Evolutionary conservation across 2,797 vertebrate species (phyloP), one percentile per base, ranked within the genome.

Genomic region (Discoglossus pictus): DNA sequence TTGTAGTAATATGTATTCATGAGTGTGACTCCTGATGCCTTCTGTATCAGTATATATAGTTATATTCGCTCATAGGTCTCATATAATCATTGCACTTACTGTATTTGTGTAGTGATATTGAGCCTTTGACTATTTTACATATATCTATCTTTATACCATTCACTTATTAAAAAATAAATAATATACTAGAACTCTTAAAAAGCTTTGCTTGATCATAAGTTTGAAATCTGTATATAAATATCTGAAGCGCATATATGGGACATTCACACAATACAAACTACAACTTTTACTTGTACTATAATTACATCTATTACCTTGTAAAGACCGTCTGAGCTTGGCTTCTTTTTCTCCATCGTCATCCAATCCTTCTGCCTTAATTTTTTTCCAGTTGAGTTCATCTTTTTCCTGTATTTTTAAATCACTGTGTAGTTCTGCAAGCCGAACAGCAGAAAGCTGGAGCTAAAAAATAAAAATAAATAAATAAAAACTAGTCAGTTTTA

Each of bases 371-470:
- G 88, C 90, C 74, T 97, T 98, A 52, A 91, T 52, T 55, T 98
- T 98, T 75, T 99, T 99, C 95, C 95, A 98, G 82, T 86, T 91
- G 31, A 98, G 83, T 72, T 99, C 96, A 6, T 98, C 94, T 71
- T 97, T 94, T 63, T 99, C 97, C 65, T 98, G 96, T 23, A 99
- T 90, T 84, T 93, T 97, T 46, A 99, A 84, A 63, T 99, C 97
- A 16, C 95, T 94, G 65, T 99, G 96, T 48, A 99, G 87, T 82
- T 98, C 97, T 0, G 94, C 85, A 69, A 93, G 84, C 0, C 86
- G 88, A 62, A 95, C 92, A 0, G 96, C 91, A 2, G 95, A 78
- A 23, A 98, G 80, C 58, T 93, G 88, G 60, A 94, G 94, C 95
- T 99, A 52, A 40, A 0, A 0, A 25, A 24, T 72, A 73, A 46